Evolutionary conservation across 2,888 invertebrate species (phyloP).

Genomic region (Tholera decimalis): DNA sequence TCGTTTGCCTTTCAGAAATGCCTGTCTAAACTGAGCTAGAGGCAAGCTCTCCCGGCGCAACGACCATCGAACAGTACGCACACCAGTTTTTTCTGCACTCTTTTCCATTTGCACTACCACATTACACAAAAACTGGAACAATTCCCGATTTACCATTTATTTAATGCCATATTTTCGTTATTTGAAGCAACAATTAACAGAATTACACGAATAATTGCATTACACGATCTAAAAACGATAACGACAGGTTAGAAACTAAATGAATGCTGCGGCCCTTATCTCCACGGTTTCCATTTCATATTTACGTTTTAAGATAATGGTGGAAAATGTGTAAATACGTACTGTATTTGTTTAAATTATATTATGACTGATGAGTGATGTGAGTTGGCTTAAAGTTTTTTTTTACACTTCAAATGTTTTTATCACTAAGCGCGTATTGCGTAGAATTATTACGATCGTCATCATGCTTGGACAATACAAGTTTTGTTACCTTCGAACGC

Average conservation of each 20-base stretch:
- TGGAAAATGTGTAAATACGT: conserved; percentile 62
- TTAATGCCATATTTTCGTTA: conserved; percentile 23
- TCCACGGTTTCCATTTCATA: conserved; percentile 64
- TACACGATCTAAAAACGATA: conserved; percentile 50
- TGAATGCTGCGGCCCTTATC: conserved; percentile 66
- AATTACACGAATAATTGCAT: conserved; percentile 45
- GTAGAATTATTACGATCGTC: conserved; percentile 24
- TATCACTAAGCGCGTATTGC: conserved; percentile 39
- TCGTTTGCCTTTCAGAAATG: conserved; percentile 78
- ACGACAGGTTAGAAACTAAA: conserved; percentile 60
- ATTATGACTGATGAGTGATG: conserved; percentile 57
- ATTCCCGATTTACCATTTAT: conserved; percentile 42
- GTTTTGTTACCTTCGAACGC: conserved; percentile 31
- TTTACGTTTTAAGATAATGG: conserved; percentile 73
- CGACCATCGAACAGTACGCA: conserved; percentile 73
- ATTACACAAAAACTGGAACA: conserved; percentile 30
- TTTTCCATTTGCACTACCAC: conserved; percentile 65
- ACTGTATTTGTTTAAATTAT: conserved; percentile 60
- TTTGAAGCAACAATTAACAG: conserved; percentile 33
- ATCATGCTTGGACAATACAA: conserved; percentile 21
- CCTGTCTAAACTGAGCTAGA: conserved; percentile 79
- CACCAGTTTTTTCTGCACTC: conserved; percentile 55
- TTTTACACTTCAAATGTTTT: conserved; percentile 40
- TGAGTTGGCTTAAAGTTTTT: conserved; percentile 33
- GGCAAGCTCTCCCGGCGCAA: conserved; percentile 85